Evolutionary conservation across 2,113 vertebrate genomes (phyloP), one percentile per base, ranked within the genome.

Genomic region (Amphilophus citrinellus): DNA sequence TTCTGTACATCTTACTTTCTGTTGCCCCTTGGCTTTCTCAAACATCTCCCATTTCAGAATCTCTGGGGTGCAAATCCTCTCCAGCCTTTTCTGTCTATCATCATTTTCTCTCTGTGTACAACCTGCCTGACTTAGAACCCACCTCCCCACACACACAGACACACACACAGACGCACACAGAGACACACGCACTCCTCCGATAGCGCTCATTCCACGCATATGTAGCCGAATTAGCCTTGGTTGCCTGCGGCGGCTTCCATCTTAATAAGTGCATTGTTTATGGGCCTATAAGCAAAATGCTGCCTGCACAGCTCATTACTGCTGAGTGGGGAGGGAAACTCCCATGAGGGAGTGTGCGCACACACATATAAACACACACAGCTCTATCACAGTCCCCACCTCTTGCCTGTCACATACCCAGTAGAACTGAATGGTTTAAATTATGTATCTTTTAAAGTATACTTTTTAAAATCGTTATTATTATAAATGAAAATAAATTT

Each of bases 241-340:
- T 87, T 75, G 93, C 92, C 85, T 3, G 82, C 62, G 80, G 93
- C 88, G 80, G 84, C 92, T 87, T 93, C 92, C 88, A 94, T 93
- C 91, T 92, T 93, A 93, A 94, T 94, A 94, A 93, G 93, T 95
- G 89, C 59, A 83, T 93, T 94, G 94, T 94, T 95, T 95, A 94
- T 93, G 90, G 90, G 90, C 86, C 91, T 87, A 93, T 90, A 91
- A 90, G 93, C 93, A 93, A 93, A 93, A 93, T 91, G 90, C 89
- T 90, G 92, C 91, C 87, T 91, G 89, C 89, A 89, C 93, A 91
- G 93, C 91, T 95, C 92, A 94, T 95, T 94, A 95, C 89, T 88
- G 89, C 85, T 88, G 92, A 94, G 94, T 93, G 88, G 85, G 80
- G 92, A 84, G 73, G 81, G 83, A 88, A 84, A 85, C 57, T 92